Base-by-base conservation (phyloP, 2,797 vertebrate genomes). In the Liparis tanakae region DNA sequence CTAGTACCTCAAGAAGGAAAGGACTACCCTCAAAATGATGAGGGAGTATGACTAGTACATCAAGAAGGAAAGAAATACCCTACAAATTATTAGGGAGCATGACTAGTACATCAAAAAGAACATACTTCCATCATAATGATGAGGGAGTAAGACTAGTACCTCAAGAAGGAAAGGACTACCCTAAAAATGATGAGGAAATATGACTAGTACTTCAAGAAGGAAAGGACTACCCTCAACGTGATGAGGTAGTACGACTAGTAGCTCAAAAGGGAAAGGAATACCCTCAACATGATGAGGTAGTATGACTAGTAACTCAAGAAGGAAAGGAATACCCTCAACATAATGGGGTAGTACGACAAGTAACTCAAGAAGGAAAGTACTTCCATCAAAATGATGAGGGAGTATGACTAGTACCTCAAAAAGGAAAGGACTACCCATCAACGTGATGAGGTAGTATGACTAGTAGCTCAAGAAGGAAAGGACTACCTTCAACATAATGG, bases 91-190 rank as follows among this genome's bases (percentile, higher is more conserved):
- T 15, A 20, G 2, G 7, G 39, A 36, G 1, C 7, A 1, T 30
- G 25, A 30, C 34, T 43, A 56, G 25, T 22, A 41, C 33, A 41
- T 17, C 10, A 51, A 54, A 43, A 66, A 10, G 13, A 44, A 60
- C 55, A 65, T 10, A 17, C 1, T 7, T 25, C 33, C 7, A 13
- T 46, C 46, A 17, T 69, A 70, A 80, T 70, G 22, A 67, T 43
- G 18, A 20, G 2, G 7, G 39, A 36, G 1, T 10, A 1, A 2
- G 25, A 30, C 34, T 43, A 56, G 25, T 22, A 41, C 33, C 46
- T 17, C 10, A 51, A 54, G 48, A 66, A 71, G 12, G 13, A 44
- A 60, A 58, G 67, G 8, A 17, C 1, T 7, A 33, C 33, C 7
- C 17, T 46, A 41, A 17, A 71, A 73, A 80, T 70, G 22, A 67